Base-by-base conservation (phyloP, 2,797 vertebrate genomes). In the Chromobotia macracanthus region DNA sequence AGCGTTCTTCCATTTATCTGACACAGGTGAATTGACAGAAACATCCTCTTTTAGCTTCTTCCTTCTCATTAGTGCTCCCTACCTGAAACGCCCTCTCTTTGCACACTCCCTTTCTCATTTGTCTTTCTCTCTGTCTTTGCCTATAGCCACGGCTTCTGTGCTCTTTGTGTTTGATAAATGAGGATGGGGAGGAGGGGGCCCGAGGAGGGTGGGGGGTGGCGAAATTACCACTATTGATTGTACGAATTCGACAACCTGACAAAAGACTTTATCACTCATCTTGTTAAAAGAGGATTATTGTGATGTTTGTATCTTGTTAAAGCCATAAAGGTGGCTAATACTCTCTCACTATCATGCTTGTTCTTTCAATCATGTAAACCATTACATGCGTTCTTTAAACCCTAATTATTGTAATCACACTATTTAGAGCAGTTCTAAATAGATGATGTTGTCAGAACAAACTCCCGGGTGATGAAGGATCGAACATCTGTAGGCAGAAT, bases 181-280 rank as follows among this genome's bases (percentile, higher is more conserved):
- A 80, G 56, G 6, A 35, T 21, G 51, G 72, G 56, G 35, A 70
- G 48, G 46, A 28, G 23, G 71, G 84, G 84, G 82, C 58, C 73
- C 78, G 77, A 73, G 35, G 41, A 11, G 41, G 41, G 41, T 10
- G 38, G 38, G 80, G 87, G 79, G 58, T 74, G 87, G 84, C 84
- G 92, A 91, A 93, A 93, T 93, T 90, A 90, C 88, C 89, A 73
- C 70, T 90, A 94, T 93, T 91, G 93, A 94, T 92, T 92, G 89
- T 85, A 87, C 69, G 35, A 86, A 88, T 88, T 87, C 84, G 89
- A 89, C 84, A 66, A 86, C 79, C 89, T 84, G 84, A 91, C 91
- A 92, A 93, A 91, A 88, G 87, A 88, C 86, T 87, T 86, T 89
- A 92, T 92, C 91, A 88, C 89, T 93, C 91, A 92, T 93, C 87